Evolutionary conservation across 2,888 invertebrate genomes (phyloP), one percentile per base, ranked within the genome.

Genomic region (Aporophyla nigra): DNA sequence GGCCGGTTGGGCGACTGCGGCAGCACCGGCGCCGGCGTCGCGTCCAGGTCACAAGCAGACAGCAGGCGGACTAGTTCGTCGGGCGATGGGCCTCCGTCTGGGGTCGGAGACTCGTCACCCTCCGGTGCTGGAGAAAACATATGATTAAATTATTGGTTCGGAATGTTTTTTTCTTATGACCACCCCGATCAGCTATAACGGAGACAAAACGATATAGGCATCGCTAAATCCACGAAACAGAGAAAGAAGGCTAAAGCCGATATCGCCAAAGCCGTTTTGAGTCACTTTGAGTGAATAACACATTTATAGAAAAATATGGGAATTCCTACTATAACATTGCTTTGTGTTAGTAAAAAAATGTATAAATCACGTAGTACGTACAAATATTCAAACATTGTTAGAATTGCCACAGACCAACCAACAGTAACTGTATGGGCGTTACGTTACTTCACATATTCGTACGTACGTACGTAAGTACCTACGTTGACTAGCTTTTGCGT

Each of bases 11-110:
- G 96, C 0, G 95, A 94, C 95, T 93, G 92, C 51, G 94, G 94
- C 1, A 84, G 66, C 1, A 56, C 78, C 5, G 87, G 84, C 49
- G 97, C 97, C 0, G 98, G 99, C 86, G 98, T 97, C 87, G 98
- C 98, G 82, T 99, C 99, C 84, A 99, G 97, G 94, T 99, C 99
- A 96, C 99, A 99, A 88, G 99, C 99, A 88, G 99, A 99, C 85
- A 99, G 97, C 83, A 99, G 97, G 49, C 98, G 98, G 88, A 99
- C 97, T 81, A 99, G 97, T 96, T 99, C 99, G 92, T 98, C 98
- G 2, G 99, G 98, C 1, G 98, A 98, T 51, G 99, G 99, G n/a
- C 99, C 99, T 82, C 99, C 99, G 85, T 98, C 98, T 5, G 92
- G 76, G 0, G 91, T 89, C 0, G 94, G 93, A n/a, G 94, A 94